Evolutionary conservation across 2,113 vertebrate genomes (phyloP).

Genomic region (Myxocyprinus asiaticus): DNA sequence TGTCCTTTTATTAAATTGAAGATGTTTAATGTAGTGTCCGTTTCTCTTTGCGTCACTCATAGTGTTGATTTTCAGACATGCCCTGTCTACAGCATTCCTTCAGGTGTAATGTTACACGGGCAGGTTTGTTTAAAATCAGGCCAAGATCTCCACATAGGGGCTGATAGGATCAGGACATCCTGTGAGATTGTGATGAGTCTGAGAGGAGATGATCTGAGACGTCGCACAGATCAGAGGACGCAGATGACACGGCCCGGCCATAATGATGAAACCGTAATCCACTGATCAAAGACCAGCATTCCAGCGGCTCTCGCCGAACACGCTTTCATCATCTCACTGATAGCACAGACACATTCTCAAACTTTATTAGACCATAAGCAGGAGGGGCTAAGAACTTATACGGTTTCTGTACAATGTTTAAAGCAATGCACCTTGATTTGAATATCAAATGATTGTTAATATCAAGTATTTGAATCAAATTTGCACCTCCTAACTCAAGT

Average conservation of each 20-base stretch:
- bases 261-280: slow-evolving; percentile 65
- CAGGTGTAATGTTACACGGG: slow-evolving; percentile 46
- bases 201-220: slow-evolving; percentile 44
- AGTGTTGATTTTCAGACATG: no score
- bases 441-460: no score
- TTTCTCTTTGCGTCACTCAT: background rate
- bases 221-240: slow-evolving; percentile 51
- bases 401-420: no score
- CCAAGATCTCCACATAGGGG: slow-evolving; percentile 29
- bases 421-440: no score
- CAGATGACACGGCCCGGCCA: slow-evolving; percentile 44
- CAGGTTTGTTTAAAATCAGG: slow-evolving; percentile 46
- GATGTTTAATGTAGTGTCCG: slow-evolving; percentile 24
- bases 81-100: background rate
- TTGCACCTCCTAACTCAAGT: no score
- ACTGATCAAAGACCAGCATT: slow-evolving; percentile 70
- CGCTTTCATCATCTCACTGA: slow-evolving; percentile 42
- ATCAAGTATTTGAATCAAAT: no score
- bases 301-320: slow-evolving; percentile 38
- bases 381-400: no score
- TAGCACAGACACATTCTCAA: background rate
- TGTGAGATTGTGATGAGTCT: slow-evolving; percentile 51
- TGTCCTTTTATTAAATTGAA: slow-evolving; percentile 15
- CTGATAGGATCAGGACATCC: slow-evolving; percentile 55
- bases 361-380: no score